Base-by-base conservation (phyloP, 2,113 vertebrate species). In the Bagarius yarrelli region DNA sequence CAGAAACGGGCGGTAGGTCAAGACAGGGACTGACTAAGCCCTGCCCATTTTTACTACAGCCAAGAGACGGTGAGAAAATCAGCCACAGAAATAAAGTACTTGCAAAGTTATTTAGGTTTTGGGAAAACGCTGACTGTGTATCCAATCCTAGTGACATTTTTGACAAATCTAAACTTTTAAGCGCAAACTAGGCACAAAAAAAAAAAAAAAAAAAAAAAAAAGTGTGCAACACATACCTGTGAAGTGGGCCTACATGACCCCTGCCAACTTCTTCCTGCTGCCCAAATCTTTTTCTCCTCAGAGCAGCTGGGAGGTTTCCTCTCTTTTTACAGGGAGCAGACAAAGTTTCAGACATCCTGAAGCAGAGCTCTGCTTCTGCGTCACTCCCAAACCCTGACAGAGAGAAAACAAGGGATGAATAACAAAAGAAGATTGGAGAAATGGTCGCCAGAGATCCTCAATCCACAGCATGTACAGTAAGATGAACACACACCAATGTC, bases 321-420 rank as follows among this genome's bases (percentile, higher is more conserved):
- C 47, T 27, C 87, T 85, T 75, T 89, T 84, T 84, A 47, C 91
- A 91, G 1, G 91, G 91, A 70, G 1, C 71, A 59, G 60, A 19
- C 14, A 21, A 11, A 27, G 32, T 88, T 73, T 96, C 94, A 13
- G 94, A 92, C 94, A 96, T 97, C 89, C 91, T 96, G 89, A 94
- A 94, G 50, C 92, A 93, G 81, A 94, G 91, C 85, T 98, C 97
- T 0, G 89, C 95, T 89, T 98, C 96, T 12, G 94, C 91, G 89
- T 98, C 96, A 86, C 96, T 98, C 85, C 94, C 94, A 1, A 94
- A 95, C 89, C 94, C 97, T 99, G 87, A 25, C 55, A 81, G 84
- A 83, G 47, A 57, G 1, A 1, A 76, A 30, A 56, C 16, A 36
- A 5, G 63, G 12, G 27, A 78, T 81, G 55, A 77, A 9, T 27